Evolutionary conservation across 2,888 invertebrate species (phyloP), one percentile per base, ranked within the genome.

Genomic region (Fissipunctia ypsillon): DNA sequence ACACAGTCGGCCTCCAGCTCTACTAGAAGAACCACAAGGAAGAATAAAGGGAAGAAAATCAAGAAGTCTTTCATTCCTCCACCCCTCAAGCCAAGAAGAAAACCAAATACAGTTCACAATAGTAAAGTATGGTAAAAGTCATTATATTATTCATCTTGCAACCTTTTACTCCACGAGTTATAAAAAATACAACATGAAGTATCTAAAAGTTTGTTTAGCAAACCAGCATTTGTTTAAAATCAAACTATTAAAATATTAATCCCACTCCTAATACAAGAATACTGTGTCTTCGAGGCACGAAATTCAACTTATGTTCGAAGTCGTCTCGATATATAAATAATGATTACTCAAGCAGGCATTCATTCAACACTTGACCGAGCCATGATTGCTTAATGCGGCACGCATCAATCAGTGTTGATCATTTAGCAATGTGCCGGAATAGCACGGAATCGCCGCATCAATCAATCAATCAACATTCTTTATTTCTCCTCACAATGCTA

Each of bases 341-440:
- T 45, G 25, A 31, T 4, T 22, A 6, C n/a, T 59, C 38, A 45
- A 25, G 35, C 28, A 52, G 3, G 1, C 31, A 61, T 43, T 43
- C 5, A 61, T 76, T 61, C 45, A 48, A 16, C 28, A 76, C 35
- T 65, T 81, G 60, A 31, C 28, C 48, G 9, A n/a, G 35, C 14
- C 25, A 60, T 38, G 1, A 78, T 79, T 82, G 25, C 78, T 45
- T 43, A 78, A 78, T 5, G 0, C 6, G 25, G 35, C 38, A 60
- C 54, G 14, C 22, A 69, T 77, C 52, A 64, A 78, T 69, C 57
- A 63, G 22, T 50, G 19, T 35, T 28, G n/a, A 71, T 14, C 6
- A 72, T 60, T 74, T 22, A 74, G 74, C 74, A 59, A 72, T 71
- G n/a, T 38, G 28, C 38, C 14, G n/a, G n/a, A n/a, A n/a, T n/a